phyloP scores from a whole-genome alignment of 2,113 vertebrate species.

The Chaetorhynchus papuensis region DNA sequence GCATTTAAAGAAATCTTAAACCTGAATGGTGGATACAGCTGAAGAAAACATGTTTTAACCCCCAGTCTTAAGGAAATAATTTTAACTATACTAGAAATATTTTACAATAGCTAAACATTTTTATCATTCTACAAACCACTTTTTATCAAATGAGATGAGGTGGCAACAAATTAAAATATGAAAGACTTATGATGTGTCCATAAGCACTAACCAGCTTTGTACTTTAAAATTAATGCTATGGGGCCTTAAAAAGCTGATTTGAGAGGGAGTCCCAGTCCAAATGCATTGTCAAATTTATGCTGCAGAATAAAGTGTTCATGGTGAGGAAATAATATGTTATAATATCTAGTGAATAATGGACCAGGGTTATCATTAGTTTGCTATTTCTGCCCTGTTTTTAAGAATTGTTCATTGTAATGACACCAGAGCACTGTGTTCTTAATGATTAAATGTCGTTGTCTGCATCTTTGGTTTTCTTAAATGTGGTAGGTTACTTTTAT shows the following conservation, averaged over 20 bases:
- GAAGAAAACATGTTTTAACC: background rate
- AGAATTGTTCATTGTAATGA: background rate
- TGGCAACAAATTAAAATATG: background rate
- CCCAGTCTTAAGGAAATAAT: background rate
- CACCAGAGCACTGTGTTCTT: background rate
- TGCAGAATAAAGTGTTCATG: background rate
- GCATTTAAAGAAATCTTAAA: background rate
- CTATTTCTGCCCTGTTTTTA: background rate
- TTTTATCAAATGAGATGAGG: background rate
- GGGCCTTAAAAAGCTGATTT: background rate
- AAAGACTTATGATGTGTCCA: background rate
- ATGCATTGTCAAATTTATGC: background rate
- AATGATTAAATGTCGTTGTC: background rate
- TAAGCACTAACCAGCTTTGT: background rate
- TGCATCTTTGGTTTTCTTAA: background rate
- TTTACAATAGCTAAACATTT: background rate
- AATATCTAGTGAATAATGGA: background rate
- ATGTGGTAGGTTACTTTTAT: background rate
- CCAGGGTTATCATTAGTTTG: background rate
- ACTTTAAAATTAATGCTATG: background rate
- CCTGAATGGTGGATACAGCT: background rate
- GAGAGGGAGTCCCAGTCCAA: background rate
- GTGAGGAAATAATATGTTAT: background rate
- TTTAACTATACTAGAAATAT: background rate
- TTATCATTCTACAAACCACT: background rate